phyloP scores from a whole-genome alignment of 2,888 invertebrate species.

The Patella ulyssiponensis region DNA sequence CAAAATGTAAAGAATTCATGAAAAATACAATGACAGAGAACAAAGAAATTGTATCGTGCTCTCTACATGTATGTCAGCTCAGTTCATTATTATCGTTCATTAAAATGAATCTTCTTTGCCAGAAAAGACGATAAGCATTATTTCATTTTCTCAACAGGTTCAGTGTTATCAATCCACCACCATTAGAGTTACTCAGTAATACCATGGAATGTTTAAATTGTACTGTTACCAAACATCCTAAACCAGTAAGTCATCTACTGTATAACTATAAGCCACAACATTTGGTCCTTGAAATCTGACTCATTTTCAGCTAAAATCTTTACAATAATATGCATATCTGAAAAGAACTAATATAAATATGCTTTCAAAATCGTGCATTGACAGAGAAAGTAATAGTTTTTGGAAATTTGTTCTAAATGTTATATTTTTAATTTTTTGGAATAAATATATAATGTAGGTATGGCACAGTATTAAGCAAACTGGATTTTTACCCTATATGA shows the following conservation, averaged over 20 bases:
- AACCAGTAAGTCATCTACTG: conserved; percentile 43
- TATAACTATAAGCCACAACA: too few relatives aligned
- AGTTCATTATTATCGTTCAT: background rate
- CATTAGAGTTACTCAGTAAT: conserved; percentile 62
- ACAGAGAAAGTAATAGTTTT: conserved; percentile 1
- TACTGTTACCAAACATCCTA: conserved; percentile 54
- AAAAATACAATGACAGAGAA: background rate
- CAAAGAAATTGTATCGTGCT: background rate
- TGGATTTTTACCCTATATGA: conserved; percentile 66
- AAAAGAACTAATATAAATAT: too few relatives aligned
- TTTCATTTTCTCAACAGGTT: conserved; percentile 48
- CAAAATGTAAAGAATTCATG: background rate
- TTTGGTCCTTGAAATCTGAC: too few relatives aligned
- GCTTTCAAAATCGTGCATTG: background rate
- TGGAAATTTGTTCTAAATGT: background rate
- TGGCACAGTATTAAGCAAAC: conserved; percentile 68
- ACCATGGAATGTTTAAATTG: conserved; percentile 63
- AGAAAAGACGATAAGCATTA: background rate
- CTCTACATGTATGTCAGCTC: background rate
- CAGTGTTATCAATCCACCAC: conserved; percentile 58
- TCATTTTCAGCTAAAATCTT: too few relatives aligned
- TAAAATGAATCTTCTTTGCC: too few relatives aligned
- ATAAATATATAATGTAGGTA: conserved; percentile 43
- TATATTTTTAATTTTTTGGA: conserved; percentile 2
- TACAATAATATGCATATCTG: too few relatives aligned